Base-by-base conservation (phyloP, 2,888 invertebrate genomes). In the Aphidius colemani region DNA sequence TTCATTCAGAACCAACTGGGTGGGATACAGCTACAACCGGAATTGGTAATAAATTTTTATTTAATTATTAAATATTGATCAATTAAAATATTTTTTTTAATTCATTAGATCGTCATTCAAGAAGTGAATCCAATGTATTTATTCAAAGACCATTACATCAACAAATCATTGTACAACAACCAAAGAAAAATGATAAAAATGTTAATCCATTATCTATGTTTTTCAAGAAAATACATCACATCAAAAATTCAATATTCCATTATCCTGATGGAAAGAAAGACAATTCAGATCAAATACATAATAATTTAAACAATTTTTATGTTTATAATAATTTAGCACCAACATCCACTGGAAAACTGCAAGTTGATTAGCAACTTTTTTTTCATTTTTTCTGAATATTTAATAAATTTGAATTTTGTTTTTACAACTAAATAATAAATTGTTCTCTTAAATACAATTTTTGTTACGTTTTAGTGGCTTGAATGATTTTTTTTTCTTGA, bases 101-200 rank as follows among this genome's bases (percentile, higher is more conserved):
- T 48, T 11, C 13, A 30, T 11, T 48, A 57, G 64, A 65, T 57
- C 61, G 58, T 39, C 44, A 43, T 40, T 57, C 13, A 45, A 18
- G 13, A 1, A 18, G 13, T 18, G 13, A 18, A 18, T 18, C 65
- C 56, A 59, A 66, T 51, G 60, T 78, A 56, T 66, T 71, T 7
- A 67, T 76, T 10, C 75, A 75, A 57, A 69, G 74, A 49, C 78
- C 78, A 6, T 59, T 74, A 13, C 71, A 74, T 11, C 76, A 76
- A 56, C 71, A 74, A 59, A 75, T 77, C 56, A 68, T 77, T 40
- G 44, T 75, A 13, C 75, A 75, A 11, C 65, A 72, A 7, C 72
- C 72, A n/a, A 63, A 70, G 3, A 57, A 46, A 39, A 30, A 10
- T 6, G 71, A 74, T 6, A 56, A 65, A 13, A 66, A 70, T 9